Conservation (phyloP, 37 sponge, comb jelly and placozoan genomes). For the Spongia lamella region DNA sequence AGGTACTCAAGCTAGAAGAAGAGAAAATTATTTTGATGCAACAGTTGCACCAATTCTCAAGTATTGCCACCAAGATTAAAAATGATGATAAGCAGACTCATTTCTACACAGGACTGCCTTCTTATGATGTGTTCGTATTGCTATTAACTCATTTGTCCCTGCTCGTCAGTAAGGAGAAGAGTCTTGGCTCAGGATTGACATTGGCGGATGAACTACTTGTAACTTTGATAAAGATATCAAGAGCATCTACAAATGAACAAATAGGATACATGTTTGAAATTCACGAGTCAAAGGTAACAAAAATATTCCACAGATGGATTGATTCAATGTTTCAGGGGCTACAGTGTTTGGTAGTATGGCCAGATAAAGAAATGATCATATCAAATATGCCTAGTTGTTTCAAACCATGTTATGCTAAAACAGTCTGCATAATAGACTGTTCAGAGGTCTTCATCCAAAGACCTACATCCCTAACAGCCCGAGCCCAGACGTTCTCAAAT, state of each 20-base stretch:
- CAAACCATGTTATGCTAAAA: slow-evolving; percentile 6
- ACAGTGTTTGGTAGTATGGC: slow-evolving; percentile 4
- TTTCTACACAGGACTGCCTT: too few species aligned
- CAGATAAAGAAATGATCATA: neutral
- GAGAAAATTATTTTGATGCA: too few species aligned
- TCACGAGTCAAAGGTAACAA: neutral
- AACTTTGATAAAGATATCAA: neutral
- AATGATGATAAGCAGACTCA: too few species aligned
- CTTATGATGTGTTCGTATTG: too few species aligned
- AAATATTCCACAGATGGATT: slow-evolving; percentile 16
- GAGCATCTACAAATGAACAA: neutral
- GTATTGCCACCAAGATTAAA: too few species aligned
- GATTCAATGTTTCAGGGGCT: slow-evolving; percentile 9
- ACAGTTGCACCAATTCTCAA: too few species aligned
- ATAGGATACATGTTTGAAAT: slow-evolving; percentile 10
- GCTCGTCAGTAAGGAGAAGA: neutral
- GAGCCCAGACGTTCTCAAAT: slow-evolving; percentile 9
- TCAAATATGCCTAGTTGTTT: neutral
- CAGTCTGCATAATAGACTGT: slow-evolving; percentile 24
- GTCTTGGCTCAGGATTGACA: too few species aligned
- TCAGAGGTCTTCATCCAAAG: slow-evolving; percentile 22
- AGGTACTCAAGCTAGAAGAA: too few species aligned
- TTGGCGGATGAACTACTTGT: slow-evolving; percentile 11
- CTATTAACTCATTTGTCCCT: too few species aligned
- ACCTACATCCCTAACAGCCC: neutral